Conservation (phyloP, 2,113 vertebrate genomes). For the Lates calcarifer region DNA sequence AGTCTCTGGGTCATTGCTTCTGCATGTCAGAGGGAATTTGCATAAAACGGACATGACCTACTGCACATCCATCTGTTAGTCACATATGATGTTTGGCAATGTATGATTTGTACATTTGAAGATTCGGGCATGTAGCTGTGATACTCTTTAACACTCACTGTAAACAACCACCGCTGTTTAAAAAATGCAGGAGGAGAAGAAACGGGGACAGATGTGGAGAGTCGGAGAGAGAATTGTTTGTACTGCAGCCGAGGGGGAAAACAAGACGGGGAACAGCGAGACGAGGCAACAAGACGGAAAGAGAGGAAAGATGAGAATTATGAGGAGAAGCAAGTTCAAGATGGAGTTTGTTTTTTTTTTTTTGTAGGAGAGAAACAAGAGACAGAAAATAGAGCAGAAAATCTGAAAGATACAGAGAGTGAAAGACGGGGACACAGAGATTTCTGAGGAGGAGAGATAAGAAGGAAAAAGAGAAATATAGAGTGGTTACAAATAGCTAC, state of each 20-base stretch:
- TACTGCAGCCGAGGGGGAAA: conserved; percentile 13
- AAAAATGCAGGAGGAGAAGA: conserved; percentile 29
- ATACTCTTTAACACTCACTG: neutral
- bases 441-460: conserved; percentile 20
- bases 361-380: neutral
- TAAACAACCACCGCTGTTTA: neutral
- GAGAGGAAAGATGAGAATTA: conserved; percentile 17
- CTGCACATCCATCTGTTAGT: neutral
- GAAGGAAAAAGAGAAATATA: neutral
- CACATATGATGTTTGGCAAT: neutral
- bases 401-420: conserved; percentile 8
- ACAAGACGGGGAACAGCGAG: neutral
- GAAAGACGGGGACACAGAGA: conserved; percentile 12
- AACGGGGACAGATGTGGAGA: conserved; percentile 24
- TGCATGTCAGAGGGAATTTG: neutral
- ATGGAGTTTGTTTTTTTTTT: neutral
- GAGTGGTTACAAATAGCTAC: conserved; percentile 5
- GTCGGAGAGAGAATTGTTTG: conserved; percentile 21
- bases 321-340: conserved; percentile 20
- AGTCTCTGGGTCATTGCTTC: neutral
- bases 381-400: conserved; percentile 51
- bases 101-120: conserved; percentile 8
- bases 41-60: no score
- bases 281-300: conserved; percentile 21
- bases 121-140: neutral